Percentiles rank a stretch among this genome's conserved stretches.
These are phyloP conservation scores for Peromyscus melanophrys DNA, from an alignment of 2,797 vertebrate species.

Conservation along the genomic window DNA sequence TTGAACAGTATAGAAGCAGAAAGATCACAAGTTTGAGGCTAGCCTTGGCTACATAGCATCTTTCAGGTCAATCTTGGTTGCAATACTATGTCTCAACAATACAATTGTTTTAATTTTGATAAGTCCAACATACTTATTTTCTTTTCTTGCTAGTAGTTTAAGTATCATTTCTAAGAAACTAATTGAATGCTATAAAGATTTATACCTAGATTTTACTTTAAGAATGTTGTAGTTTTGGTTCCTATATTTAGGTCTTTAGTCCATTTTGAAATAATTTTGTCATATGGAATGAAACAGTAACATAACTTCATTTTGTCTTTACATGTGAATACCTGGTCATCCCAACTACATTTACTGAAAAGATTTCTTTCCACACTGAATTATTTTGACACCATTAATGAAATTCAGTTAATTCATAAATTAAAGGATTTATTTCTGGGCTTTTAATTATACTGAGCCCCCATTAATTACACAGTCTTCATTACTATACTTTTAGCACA, in stretches of 20 bases:
- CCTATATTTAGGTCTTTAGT: background rate
- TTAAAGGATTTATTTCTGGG: constrained; percentile 8
- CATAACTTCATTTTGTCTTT: background rate
- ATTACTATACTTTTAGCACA: background rate
- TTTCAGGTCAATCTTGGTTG: background rate
- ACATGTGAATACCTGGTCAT: background rate
- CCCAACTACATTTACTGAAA: background rate
- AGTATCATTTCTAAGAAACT: background rate
- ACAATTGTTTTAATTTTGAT: constrained; percentile 5
- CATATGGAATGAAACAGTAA: background rate
- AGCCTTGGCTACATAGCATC: background rate
- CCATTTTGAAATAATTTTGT: background rate
- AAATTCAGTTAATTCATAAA: background rate
- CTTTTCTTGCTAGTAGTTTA: background rate
- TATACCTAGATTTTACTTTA: constrained; percentile 3
- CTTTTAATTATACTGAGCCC: background rate
- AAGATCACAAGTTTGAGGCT: background rate
- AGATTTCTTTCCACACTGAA: background rate
- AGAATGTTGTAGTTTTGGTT: background rate
- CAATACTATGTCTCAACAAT: background rate
- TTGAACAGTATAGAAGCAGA: background rate
- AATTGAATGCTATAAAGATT: background rate
- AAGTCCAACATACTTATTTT: background rate
- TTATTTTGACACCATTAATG: constrained; percentile 4
- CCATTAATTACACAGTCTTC: background rate